Percentiles rank a stretch among this genome's conserved stretches.
Conservation (phyloP, 2,113 vertebrate genomes). For the Silurus meridionalis region DNA sequence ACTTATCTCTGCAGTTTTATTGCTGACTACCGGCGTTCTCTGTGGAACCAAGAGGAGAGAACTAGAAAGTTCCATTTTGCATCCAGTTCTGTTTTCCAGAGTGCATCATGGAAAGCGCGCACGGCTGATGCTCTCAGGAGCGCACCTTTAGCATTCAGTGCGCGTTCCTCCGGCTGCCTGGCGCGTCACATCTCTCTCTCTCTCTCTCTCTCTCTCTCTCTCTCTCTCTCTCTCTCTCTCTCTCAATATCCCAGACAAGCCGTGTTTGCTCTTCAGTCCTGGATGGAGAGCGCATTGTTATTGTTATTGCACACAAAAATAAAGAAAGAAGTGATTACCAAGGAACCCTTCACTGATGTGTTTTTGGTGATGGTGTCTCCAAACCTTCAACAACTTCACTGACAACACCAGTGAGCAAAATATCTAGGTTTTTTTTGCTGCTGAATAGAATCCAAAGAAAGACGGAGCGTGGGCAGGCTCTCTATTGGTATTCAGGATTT, state of each 20-base stretch:
- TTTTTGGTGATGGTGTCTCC: not conserved
- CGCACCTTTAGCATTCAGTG: conserved; percentile 50
- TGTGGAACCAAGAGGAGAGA: conserved; percentile 1
- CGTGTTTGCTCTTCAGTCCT: not conserved
- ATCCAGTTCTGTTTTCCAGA: conserved; percentile 27
- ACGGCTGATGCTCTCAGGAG: conserved; percentile 47
- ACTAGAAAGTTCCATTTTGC: conserved; percentile 36
- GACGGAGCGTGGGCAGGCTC: not conserved
- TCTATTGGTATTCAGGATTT: not conserved
- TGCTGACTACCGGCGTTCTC: conserved; percentile 13
- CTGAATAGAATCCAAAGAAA: not conserved
- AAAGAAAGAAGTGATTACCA: not conserved
- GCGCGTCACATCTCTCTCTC: conserved; percentile 1
- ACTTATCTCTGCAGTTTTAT: conserved; percentile 49
- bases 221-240: conserved; percentile 7
- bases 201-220: conserved; percentile 37
- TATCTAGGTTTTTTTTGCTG: not conserved
- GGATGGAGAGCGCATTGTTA: not conserved
- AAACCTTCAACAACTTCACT: conserved; percentile 23
- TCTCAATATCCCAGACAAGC: not conserved
- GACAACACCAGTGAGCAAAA: not conserved
- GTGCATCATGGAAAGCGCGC: conserved; percentile 18
- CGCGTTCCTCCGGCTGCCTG: conserved; percentile 26
- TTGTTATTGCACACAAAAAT: not conserved
- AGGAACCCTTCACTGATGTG: not conserved